Percentiles rank a stretch among this genome's conserved stretches.
phyloP scores from a whole-genome alignment of 2,888 invertebrate genomes.

The Zygothrica quintamaculata region DNA sequence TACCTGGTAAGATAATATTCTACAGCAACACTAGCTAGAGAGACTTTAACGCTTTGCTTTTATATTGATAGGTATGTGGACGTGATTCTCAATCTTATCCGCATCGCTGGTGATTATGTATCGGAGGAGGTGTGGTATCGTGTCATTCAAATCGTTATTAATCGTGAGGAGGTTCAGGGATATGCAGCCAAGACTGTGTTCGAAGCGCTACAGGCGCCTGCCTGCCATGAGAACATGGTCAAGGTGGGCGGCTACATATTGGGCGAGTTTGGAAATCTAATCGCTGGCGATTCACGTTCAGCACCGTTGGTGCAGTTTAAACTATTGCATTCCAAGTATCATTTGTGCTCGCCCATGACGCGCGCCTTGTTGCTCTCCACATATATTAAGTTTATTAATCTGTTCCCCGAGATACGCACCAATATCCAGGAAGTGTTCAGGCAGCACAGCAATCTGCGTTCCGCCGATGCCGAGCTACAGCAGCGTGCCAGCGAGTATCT shows the following conservation, averaged over 20 bases:
- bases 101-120: slow-evolving; percentile 99
- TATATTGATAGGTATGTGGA: slow-evolving; percentile 93
- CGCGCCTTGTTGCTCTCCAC: slow-evolving; percentile 98
- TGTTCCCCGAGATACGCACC: slow-evolving; percentile 98
- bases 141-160: slow-evolving; percentile 99
- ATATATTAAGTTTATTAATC: slow-evolving; percentile 99
- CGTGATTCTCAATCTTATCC: slow-evolving; percentile 98
- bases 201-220: slow-evolving; percentile 99
- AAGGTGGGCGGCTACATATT: slow-evolving; percentile 99
- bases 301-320: slow-evolving; percentile 99
- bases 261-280: slow-evolving; percentile 99
- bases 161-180: slow-evolving; percentile 99
- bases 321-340: slow-evolving; percentile 99
- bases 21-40: no score
- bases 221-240: slow-evolving; percentile 99
- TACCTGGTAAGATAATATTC: slow-evolving; percentile 92
- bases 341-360: slow-evolving; percentile 98
- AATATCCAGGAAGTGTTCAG: slow-evolving; percentile 97
- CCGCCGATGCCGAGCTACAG: slow-evolving; percentile 99
- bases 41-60: no score
- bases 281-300: slow-evolving; percentile 98
- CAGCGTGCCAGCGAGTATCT: slow-evolving; percentile 99
- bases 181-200: slow-evolving; percentile 99
- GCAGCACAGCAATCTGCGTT: slow-evolving; percentile 97
- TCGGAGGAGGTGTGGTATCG: slow-evolving; percentile 99